These are phyloP conservation scores for Drosophila sp. DNA, from an alignment of 1,140 invertebrate species.

Conservation along the genomic window DNA sequence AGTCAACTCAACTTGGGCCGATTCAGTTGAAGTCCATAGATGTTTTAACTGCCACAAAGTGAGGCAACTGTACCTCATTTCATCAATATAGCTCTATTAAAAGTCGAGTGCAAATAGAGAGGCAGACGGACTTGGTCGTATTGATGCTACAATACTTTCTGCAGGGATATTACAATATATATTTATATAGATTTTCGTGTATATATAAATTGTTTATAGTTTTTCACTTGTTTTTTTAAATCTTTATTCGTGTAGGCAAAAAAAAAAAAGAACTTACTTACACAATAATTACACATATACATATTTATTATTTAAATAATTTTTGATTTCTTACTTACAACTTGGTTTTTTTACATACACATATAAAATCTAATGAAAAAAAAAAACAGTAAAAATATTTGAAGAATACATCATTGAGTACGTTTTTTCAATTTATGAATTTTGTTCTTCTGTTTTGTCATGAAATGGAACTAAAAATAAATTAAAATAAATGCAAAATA, in stretches of 20 bases:
- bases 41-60: not conserved
- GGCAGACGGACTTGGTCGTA: not conserved
- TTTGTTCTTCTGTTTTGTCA: conserved; percentile 16
- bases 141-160: not conserved
- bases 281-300: conserved; percentile 54
- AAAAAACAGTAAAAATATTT: conserved; percentile 25
- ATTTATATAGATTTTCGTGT: conserved; percentile 25
- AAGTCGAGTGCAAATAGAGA: not conserved
- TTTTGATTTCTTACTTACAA: conserved; percentile 67
- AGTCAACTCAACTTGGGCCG: too few species aligned
- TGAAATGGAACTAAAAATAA: conserved; percentile 10
- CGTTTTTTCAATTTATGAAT: conserved; percentile 26
- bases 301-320: conserved; percentile 68
- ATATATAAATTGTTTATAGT: conserved; percentile 41
- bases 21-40: not conserved
- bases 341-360: conserved; percentile 61
- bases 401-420: conserved; percentile 34
- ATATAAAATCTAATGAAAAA: conserved; percentile 47
- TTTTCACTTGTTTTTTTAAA: conserved; percentile 53
- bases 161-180: conserved; percentile 18
- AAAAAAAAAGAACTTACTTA: conserved; percentile 62
- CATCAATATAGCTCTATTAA: not conserved
- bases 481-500: conserved; percentile 11
- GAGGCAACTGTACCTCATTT: not conserved
- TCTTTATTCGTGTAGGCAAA: conserved; percentile 71